These are phyloP conservation scores for Prorops nasuta DNA, from an alignment of 1,140 invertebrate genomes.

Conservation along the genomic window DNA sequence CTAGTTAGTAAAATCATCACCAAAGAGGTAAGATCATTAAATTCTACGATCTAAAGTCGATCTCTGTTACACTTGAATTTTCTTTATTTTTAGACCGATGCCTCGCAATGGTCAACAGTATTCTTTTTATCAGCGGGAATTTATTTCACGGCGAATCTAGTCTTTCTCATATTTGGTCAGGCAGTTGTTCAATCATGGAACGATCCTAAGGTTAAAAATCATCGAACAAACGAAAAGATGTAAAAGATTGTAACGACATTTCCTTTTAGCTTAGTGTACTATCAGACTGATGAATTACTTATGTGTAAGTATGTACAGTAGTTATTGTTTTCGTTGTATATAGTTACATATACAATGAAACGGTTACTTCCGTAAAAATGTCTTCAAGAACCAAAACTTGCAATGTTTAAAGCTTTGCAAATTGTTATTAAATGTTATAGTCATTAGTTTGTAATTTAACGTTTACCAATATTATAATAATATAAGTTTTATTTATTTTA, in stretches of 20 bases:
- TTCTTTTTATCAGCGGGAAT: slow-evolving; percentile 60
- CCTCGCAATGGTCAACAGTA: slow-evolving; percentile 58
- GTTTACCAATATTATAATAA: too few species aligned
- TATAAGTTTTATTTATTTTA: too few species aligned
- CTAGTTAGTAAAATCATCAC: slow-evolving; percentile 54
- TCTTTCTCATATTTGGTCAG: slow-evolving; percentile 55
- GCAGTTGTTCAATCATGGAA: slow-evolving; percentile 55
- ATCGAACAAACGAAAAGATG: neutral
- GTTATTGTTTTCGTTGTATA: too few species aligned
- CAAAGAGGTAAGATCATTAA: slow-evolving; percentile 32
- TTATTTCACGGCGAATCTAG: slow-evolving; percentile 56
- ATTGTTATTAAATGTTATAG: too few species aligned
- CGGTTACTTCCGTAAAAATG: too few species aligned
- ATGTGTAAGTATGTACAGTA: too few species aligned
- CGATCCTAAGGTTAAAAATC: slow-evolving; percentile 6
- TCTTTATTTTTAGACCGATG: slow-evolving; percentile 49
- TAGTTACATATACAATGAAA: too few species aligned
- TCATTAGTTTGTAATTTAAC: too few species aligned
- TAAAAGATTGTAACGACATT: neutral
- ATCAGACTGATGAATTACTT: too few species aligned
- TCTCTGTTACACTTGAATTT: neutral
- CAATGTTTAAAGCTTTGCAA: too few species aligned
- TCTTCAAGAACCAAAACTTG: too few species aligned
- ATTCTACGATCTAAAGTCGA: neutral
- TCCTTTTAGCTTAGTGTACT: too few species aligned